Percentiles rank a stretch among this genome's conserved stretches.
Conservation (phyloP, 1,140 invertebrate genomes). For the Daktulosphaira vitifoliae region DNA sequence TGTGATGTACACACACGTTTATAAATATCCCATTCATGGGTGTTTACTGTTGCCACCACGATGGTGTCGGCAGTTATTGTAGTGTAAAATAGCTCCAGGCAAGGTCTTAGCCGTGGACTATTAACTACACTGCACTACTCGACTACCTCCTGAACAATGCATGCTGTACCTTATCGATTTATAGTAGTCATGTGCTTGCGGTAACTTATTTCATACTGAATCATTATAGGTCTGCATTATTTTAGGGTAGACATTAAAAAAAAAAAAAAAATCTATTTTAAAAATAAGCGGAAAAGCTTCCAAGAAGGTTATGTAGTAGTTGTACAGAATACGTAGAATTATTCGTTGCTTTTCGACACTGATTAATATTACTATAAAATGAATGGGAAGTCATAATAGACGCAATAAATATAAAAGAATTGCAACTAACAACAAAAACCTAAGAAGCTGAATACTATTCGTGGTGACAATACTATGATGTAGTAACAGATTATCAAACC, state of each 20-base stretch:
- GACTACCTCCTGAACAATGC: conserved; percentile 9
- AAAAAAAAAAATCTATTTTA: too few species aligned
- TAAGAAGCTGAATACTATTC: conserved; percentile 12
- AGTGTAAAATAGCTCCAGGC: conserved; percentile 21
- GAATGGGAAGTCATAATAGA: too few species aligned
- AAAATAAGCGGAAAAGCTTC: too few species aligned
- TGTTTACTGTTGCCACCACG: conserved; percentile 8
- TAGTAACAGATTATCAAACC: conserved; percentile 21
- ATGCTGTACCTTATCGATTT: conserved; percentile 3
- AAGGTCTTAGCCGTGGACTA: conserved; percentile 22
- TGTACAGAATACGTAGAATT: too few species aligned
- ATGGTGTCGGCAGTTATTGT: background rate
- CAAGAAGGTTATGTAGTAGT: too few species aligned
- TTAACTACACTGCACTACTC: conserved; percentile 10
- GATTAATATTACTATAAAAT: too few species aligned
- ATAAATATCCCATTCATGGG: conserved; percentile 29
- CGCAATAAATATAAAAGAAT: background rate
- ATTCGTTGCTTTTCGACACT: background rate
- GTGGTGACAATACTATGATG: conserved; percentile 1
- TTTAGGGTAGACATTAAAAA: too few species aligned
- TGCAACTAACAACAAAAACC: background rate
- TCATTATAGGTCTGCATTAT: too few species aligned
- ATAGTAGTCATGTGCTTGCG: too few species aligned
- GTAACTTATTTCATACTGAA: too few species aligned
- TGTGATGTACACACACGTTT: background rate